phyloP scores from a whole-genome alignment of 2,888 invertebrate species.

The Ashinkailepas kermadecensis region DNA sequence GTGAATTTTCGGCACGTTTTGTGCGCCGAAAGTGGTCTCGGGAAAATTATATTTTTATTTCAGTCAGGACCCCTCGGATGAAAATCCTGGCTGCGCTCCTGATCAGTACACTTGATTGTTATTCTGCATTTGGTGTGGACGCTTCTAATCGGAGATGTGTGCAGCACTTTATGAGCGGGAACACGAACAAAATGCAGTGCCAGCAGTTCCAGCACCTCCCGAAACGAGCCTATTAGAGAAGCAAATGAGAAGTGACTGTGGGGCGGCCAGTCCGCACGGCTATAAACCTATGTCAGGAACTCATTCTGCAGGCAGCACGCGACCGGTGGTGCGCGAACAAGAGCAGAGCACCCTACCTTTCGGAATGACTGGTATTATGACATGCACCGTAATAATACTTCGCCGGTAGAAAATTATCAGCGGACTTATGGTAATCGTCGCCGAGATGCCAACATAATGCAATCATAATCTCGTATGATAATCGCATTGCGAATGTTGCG shows the following conservation, averaged over 20 bases:
- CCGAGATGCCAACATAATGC: no score
- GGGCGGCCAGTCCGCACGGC: neutral
- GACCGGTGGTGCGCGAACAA: neutral
- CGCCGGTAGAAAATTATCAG: no score
- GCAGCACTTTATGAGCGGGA: neutral
- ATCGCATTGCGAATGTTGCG: no score
- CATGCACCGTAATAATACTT: no score
- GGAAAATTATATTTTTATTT: no score
- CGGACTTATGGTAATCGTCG: no score
- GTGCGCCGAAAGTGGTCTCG: no score
- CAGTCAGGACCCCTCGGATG: no score
- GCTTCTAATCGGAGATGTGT: neutral
- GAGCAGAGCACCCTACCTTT: neutral
- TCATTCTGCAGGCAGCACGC: neutral
- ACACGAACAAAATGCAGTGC: neutral
- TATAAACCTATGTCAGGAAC: neutral
- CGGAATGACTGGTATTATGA: no score
- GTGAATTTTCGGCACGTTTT: no score
- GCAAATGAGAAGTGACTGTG: slow-evolving; percentile 9
- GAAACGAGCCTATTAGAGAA: neutral
- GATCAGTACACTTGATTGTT: neutral
- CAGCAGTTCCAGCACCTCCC: neutral
- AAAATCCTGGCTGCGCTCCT: no score
- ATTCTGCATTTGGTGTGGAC: neutral
- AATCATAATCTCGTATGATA: no score